Percentiles rank a stretch among this genome's conserved stretches.
Conservation (phyloP, 2,888 invertebrate genomes). For the Andrena haemorrhoa region DNA sequence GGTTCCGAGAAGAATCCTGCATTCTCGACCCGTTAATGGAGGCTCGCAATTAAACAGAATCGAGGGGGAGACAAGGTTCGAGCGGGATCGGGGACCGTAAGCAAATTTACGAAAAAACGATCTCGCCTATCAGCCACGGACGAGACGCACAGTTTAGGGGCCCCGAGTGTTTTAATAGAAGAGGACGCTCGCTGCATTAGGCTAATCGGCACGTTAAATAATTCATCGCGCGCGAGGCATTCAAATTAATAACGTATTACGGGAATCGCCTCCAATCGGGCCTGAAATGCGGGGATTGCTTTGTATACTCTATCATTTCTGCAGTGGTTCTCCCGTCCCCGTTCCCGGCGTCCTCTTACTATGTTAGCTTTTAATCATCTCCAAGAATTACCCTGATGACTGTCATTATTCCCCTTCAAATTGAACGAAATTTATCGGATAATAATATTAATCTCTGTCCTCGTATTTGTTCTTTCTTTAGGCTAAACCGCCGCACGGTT, state of each 20-base stretch:
- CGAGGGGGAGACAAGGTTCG: conserved; percentile 3
- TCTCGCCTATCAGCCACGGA: conserved; percentile 28
- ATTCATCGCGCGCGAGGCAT: conserved; percentile 73
- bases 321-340: conserved; percentile 64
- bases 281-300: conserved; percentile 63
- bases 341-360: background rate
- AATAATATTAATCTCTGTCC: conserved; percentile 11
- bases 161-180: conserved; percentile 35
- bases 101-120: conserved; percentile 47
- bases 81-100: conserved; percentile 19
- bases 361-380: conserved; percentile 1
- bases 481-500: background rate
- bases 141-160: background rate
- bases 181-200: conserved; percentile 66
- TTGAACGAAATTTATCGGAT: conserved; percentile 3
- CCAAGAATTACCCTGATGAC: conserved; percentile 12
- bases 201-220: conserved; percentile 74
- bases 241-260: conserved; percentile 77
- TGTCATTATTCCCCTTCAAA: background rate
- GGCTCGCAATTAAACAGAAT: conserved; percentile 61
- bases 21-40: conserved; percentile 36
- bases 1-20: conserved; percentile 55
- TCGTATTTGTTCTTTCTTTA: background rate
- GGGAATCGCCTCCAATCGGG: conserved; percentile 70
- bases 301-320: conserved; percentile 72